phyloP scores from a whole-genome alignment of 2,797 vertebrate species.

The Ctenochaetus hawaiiensis region DNA sequence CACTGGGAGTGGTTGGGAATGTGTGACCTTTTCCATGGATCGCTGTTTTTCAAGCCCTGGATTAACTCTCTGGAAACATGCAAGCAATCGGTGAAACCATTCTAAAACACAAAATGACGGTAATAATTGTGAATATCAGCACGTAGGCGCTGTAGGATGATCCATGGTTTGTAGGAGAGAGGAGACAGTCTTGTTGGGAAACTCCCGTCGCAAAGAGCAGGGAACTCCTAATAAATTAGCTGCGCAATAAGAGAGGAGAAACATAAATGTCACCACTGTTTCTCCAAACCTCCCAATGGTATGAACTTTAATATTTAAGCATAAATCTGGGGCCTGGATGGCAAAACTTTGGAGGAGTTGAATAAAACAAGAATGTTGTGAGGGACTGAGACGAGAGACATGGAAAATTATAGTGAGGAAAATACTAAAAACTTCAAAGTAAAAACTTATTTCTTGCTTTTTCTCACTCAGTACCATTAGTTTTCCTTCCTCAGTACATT shows the following conservation, averaged over 20 bases:
- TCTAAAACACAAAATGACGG: slow-evolving; percentile 56
- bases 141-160: slow-evolving; percentile 50
- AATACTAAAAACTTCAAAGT: slow-evolving; percentile 46
- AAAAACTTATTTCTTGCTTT: slow-evolving; percentile 38
- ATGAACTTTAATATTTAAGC: slow-evolving; percentile 61
- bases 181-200: slow-evolving; percentile 63
- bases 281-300: slow-evolving; percentile 62
- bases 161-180: slow-evolving; percentile 56
- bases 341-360: slow-evolving; percentile 51
- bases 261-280: slow-evolving; percentile 67
- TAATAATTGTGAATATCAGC: slow-evolving; percentile 58
- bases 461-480: slow-evolving; percentile 22
- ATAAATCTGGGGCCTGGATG: slow-evolving; percentile 62
- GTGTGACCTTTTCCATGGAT: slow-evolving; percentile 72
- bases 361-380: slow-evolving; percentile 47
- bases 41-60: slow-evolving; percentile 51
- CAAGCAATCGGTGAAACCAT: slow-evolving; percentile 42
- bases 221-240: slow-evolving; percentile 71
- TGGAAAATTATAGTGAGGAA: slow-evolving; percentile 61
- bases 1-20: slow-evolving; percentile 72
- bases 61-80: slow-evolving; percentile 64
- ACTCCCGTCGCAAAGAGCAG: slow-evolving; percentile 62
- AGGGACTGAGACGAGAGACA: slow-evolving; percentile 32
- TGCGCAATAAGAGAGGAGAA: slow-evolving; percentile 62
- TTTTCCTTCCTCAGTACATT: slow-evolving; percentile 19